Evolutionary conservation across 2,113 vertebrate species (phyloP), one percentile per base, ranked within the genome.

Genomic region (Morone saxatilis): DNA sequence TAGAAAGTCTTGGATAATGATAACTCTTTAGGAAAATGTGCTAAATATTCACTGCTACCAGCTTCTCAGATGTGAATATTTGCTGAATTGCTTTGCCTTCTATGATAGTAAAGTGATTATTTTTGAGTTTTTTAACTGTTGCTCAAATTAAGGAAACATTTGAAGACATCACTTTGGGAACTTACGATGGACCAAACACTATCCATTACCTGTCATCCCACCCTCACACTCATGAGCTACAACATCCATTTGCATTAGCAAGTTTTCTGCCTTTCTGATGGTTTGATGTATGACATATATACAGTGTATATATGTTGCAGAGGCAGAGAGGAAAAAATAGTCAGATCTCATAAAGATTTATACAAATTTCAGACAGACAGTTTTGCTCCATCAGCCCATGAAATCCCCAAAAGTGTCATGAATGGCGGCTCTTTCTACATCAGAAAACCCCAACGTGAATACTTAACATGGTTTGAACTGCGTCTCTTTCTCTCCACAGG

Each of bases 401-500:
- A 43, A 75, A 67, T 57, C 17, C 0, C 40, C 22, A 5, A 0
- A 40, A 40, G 38, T 7, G 45, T 71, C n/a, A 2, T 31, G 20
- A 48, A 48, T 5, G 6, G 25, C 12, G 51, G 45, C 31, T 75
- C 53, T 20, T 2, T 53, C 19, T 22, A 4, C 6, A n/a, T n/a
- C 65, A 60, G 41, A 59, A n/a, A 9, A 22, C 63, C 31, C 31
- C 45, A 47, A 47, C 4, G 45, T 47, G 45, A 47, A 47, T 36
- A 2, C 31, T 31, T 31, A 31, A 2, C 22, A 48, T 31, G 1
- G 53, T 25, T 43, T 68, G 6, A 70, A 36, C 47, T 41, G 7
- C 5, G 2, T 50, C 7, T 22, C 0, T 57, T 45, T 74, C 38
- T 74, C 25, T 57, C 36, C 12, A 1, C 90, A 99, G 98, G 96